A percentile compares a stretch with the other conserved stretches of the same genome.
Conservation (phyloP, 2,888 invertebrate species). For the Siphonodentalium dalli region DNA sequence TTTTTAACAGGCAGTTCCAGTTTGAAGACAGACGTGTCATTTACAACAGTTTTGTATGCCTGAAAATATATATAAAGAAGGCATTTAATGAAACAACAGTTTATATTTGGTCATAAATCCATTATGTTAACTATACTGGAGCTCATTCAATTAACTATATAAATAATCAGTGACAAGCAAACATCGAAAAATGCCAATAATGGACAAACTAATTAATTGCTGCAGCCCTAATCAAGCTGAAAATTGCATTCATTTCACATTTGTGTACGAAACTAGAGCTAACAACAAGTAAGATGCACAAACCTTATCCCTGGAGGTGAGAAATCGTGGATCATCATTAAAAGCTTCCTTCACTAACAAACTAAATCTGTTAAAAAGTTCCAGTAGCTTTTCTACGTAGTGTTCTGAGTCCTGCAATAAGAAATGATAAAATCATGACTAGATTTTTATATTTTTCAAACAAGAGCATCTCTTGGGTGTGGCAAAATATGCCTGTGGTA, state of each 20-base stretch:
- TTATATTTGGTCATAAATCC: neutral
- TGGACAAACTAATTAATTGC: neutral
- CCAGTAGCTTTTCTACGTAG: conserved; percentile 93
- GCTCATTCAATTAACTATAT: no score
- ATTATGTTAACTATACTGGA: neutral
- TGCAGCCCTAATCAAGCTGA: neutral
- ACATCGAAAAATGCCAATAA: neutral
- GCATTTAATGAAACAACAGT: neutral
- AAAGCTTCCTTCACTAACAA: conserved; percentile 92
- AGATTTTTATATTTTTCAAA: no score
- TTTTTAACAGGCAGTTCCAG: conserved; percentile 70
- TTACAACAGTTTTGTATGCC: conserved; percentile 96
- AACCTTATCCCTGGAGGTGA: conserved; percentile 92
- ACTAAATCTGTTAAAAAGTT: conserved; percentile 92
- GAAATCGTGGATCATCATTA: conserved; percentile 93
- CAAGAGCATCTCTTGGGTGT: no score
- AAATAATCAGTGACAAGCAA: neutral
- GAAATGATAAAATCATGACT: neutral
- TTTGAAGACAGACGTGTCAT: conserved; percentile 89
- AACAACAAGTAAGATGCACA: neutral
- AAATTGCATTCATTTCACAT: neutral
- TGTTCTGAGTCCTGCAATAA: conserved; percentile 85
- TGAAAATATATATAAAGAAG: conserved; percentile 36
- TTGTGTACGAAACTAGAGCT: neutral
- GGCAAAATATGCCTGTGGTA: no score